Evolutionary conservation across 2,113 vertebrate genomes (phyloP), one percentile per base, ranked within the genome.

Genomic region (Bambusicola thoracicus): DNA sequence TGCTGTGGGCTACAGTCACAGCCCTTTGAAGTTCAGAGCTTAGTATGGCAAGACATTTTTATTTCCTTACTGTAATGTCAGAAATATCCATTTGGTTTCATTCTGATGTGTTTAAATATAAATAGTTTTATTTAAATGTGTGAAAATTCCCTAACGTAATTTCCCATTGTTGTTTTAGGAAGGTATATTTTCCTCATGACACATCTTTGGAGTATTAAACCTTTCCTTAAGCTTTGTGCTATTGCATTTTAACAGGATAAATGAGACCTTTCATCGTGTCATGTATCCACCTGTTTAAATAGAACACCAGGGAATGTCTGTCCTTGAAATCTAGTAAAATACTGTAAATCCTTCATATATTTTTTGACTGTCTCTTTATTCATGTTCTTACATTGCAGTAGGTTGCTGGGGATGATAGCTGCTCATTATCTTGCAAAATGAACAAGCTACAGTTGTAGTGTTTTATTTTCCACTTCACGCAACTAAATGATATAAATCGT

Each of bases 321-420:
- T 30, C 58, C 75, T 85, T 94, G 81, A 87, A 95, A 91, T 85
- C 27, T 65, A 58, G 81, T 80, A 80, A 85, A 91, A 70, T 4
- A 14, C 44, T 76, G 29, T 82, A 94, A 95, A 91, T 82, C 74
- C 12, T 1, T 38, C 80, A 49, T 0, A 0, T 77, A 5, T 20
- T 92, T 91, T 94, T 76, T 85, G 4, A 41, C 72, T 53, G 18
- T 87, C 46, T 87, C 56, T 91, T 49, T 87, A 55, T 85, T 83
- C 59, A 30, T 80, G 36, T 40, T 85, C 13, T 19, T 80, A 19
- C 13, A 36, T 58, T 73, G 67, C 67, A 66, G 8, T 69, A 44
- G 81, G 48, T 89, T 85, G 76, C 62, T 91, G n/a, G 44, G 66
- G 82, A 79, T 58, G 44, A 66, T 80, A 89, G 49, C 40, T 82